Conservation (phyloP, 2,888 invertebrate genomes). For the Lysandra bellargus region DNA sequence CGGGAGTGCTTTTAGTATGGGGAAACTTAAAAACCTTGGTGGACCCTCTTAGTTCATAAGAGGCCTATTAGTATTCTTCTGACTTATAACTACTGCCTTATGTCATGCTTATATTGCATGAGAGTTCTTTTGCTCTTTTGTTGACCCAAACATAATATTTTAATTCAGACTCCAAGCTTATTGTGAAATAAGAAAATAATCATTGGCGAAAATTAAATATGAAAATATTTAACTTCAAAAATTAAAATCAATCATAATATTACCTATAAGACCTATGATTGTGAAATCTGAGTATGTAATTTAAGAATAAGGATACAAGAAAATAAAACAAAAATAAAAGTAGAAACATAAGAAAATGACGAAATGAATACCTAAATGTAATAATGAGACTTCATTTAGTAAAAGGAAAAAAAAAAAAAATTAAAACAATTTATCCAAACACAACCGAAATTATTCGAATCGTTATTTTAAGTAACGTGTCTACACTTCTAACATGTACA, state of each 20-base stretch:
- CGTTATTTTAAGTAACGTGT: slow-evolving; percentile 27
- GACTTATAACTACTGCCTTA: neutral
- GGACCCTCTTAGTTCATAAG: neutral
- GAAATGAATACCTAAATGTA: no score
- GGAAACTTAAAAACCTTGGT: neutral
- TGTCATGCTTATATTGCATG: neutral
- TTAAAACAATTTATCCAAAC: neutral
- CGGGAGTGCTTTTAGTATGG: slow-evolving; percentile 14
- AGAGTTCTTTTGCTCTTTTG: neutral
- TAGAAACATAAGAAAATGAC: no score
- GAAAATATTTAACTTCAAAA: no score
- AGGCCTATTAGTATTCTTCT: slow-evolving; percentile 6
- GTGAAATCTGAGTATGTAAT: no score
- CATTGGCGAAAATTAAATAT: no score
- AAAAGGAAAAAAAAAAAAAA: neutral
- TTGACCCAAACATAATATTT: neutral
- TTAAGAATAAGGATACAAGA: no score
- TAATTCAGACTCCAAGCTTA: no score
- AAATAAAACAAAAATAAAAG: no score
- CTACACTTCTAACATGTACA: slow-evolving; percentile 39
- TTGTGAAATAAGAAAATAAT: no score
- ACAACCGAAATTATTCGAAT: neutral
- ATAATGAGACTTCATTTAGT: no score
- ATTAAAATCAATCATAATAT: no score
- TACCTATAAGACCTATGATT: no score